phyloP scores from a whole-genome alignment of 1,140 invertebrate genomes.

The Chymomyza costata region DNA sequence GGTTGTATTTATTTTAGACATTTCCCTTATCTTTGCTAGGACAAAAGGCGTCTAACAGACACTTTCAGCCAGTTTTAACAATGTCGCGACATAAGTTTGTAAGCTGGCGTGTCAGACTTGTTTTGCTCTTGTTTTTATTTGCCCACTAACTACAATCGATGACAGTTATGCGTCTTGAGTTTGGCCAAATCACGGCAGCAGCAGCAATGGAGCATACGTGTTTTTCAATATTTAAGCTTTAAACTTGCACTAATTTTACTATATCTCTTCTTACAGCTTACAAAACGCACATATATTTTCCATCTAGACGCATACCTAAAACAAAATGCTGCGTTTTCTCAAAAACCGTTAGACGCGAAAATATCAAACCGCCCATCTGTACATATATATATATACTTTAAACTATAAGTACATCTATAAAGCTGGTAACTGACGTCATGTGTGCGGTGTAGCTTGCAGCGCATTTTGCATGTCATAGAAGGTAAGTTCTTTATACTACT shows the following conservation, averaged over 20 bases:
- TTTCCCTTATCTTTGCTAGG: constrained; percentile 28
- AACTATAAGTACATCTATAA: constrained; percentile 27
- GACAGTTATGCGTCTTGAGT: no score
- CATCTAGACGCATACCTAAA: constrained; percentile 40
- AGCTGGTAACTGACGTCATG: constrained; percentile 31
- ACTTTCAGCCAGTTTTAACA: no score
- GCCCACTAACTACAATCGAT: no score
- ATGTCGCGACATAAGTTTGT: no score
- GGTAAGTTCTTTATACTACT: constrained; percentile 38
- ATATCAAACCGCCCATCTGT: constrained; percentile 42
- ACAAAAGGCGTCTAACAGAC: constrained; percentile 50
- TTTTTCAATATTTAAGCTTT: constrained; percentile 22
- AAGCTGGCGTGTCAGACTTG: constrained; percentile 39
- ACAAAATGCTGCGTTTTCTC: constrained; percentile 61
- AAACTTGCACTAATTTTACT: constrained; percentile 35
- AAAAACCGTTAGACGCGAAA: constrained; percentile 52
- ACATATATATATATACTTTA: constrained; percentile 22
- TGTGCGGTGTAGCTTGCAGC: constrained; percentile 25
- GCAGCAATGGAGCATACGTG: constrained; percentile 58
- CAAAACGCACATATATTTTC: constrained; percentile 23
- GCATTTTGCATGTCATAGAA: constrained; percentile 24
- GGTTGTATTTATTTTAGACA: constrained; percentile 13
- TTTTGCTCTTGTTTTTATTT: constrained; percentile 30
- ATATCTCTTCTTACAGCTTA: constrained; percentile 46
- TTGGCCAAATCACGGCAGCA: constrained; percentile 3